Base-by-base conservation (phyloP, 2,113 vertebrate species). In the human (Homo sapiens) region DNA sequence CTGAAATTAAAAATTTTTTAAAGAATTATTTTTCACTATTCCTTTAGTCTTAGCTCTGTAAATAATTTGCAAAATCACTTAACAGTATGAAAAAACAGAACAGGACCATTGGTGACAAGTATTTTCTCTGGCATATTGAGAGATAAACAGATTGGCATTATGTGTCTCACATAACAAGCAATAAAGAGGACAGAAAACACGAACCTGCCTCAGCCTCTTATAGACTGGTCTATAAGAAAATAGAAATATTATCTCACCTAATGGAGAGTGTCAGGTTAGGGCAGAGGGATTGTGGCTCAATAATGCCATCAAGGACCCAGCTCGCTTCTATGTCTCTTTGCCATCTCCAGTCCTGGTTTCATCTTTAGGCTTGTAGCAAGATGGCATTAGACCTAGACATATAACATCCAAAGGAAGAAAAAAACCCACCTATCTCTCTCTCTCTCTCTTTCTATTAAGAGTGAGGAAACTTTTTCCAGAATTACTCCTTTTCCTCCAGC, bases 41-140 rank as follows among this genome's bases (percentile, higher is more conserved):
- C n/a, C 57, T 93, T 96, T 80, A 75, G 85, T 89, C 18, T 91
- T 95, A 45, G 45, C 64, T 89, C 40, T 94, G 8, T 75, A 91
- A 94, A 79, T 52, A 55, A 91, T 91, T 75, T 80, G 9, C 40
- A 84, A 94, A 96, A 78, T 94, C 75, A 89, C n/a, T 83, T 82
- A 10, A 81, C 57, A 30, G 82, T 45, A 68, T 38, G 45, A 66
- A 78, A 76, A 68, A 73, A 66, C 3, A 75, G 73, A 8, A 72
- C 8, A n/a, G 30, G n/a, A 82, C 13, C 17, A 45, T 2, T 55
- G 45, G 59, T 43, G n/a, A 80, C 32, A 43, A 91, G 6, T 27
- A 18, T 40, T 80, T 76, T 59, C 48, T 64, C 48, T 73, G 55
- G n/a, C 12, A 32, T 8, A 78, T 25, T 8, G 25, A 59, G 30